These are phyloP conservation scores for Micrasema longulum DNA, from an alignment of 1,140 invertebrate genomes.

Conservation along the genomic window DNA sequence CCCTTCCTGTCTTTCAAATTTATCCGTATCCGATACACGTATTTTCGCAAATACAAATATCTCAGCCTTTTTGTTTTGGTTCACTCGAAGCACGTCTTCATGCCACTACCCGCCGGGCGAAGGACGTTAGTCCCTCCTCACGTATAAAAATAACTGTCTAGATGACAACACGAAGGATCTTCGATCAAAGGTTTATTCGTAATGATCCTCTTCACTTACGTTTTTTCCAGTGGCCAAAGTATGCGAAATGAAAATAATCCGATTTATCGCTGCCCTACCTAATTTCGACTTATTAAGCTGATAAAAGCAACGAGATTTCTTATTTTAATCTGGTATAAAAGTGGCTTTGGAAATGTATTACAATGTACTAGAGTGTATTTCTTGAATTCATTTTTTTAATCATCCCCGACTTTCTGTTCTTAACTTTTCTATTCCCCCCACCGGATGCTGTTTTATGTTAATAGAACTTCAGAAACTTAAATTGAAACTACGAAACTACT, in stretches of 20 bases:
- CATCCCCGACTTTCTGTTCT: background rate
- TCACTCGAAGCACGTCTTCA: slow-evolving; percentile 22
- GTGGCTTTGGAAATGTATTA: no score
- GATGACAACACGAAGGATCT: slow-evolving; percentile 19
- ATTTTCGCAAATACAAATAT: slow-evolving; percentile 27
- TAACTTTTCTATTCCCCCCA: background rate
- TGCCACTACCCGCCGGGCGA: slow-evolving; percentile 19
- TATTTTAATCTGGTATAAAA: no score
- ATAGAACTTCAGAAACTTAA: slow-evolving; percentile 18
- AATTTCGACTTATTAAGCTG: no score
- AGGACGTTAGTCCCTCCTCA: slow-evolving; percentile 13
- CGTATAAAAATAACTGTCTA: slow-evolving; percentile 34
- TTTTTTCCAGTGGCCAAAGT: background rate
- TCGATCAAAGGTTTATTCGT: slow-evolving; percentile 39
- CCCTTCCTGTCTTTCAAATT: slow-evolving; percentile 9
- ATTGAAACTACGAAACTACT: background rate
- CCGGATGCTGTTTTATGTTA: slow-evolving; percentile 6
- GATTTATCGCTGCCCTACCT: no score
- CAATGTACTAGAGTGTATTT: no score
- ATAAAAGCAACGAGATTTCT: no score
- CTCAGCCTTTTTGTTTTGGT: slow-evolving; percentile 26
- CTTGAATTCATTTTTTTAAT: background rate
- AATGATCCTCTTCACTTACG: slow-evolving; percentile 18
- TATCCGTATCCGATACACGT: slow-evolving; percentile 33
- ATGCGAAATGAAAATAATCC: slow-evolving; percentile 1